Percentiles rank a stretch among this genome's conserved stretches.
Conservation (phyloP, 1,140 invertebrate species). For the Arion vulgaris region DNA sequence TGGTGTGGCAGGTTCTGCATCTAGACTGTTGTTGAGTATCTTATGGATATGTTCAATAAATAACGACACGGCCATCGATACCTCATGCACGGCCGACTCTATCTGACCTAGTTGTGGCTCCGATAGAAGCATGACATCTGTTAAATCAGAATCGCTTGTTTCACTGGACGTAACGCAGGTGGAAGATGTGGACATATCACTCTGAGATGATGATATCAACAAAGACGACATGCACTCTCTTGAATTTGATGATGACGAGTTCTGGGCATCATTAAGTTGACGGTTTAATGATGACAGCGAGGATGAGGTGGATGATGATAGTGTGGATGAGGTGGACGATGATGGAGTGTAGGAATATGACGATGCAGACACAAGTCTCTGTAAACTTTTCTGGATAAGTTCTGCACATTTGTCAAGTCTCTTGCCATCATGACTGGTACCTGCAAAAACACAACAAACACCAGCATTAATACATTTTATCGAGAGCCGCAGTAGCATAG, state of each 20-base stretch:
- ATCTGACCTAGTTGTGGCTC: slow-evolving; percentile 57
- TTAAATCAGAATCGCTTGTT: slow-evolving; percentile 24
- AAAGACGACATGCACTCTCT: not conserved
- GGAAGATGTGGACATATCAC: not conserved
- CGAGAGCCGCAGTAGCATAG: no score
- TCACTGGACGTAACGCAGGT: not conserved
- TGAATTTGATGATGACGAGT: not conserved
- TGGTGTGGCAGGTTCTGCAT: slow-evolving; percentile 11
- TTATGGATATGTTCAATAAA: slow-evolving; percentile 51
- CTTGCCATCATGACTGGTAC: not conserved
- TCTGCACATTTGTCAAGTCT: slow-evolving; percentile 15
- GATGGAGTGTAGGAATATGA: not conserved
- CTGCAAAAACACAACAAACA: not conserved
- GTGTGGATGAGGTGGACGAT: not conserved
- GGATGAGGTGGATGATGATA: not conserved
- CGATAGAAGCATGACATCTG: slow-evolving; percentile 52
- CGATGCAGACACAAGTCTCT: slow-evolving; percentile 11
- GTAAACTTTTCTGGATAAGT: not conserved
- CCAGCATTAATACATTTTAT: not conserved
- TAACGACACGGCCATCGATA: slow-evolving; percentile 44
- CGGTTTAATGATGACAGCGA: not conserved
- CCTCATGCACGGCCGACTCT: slow-evolving; percentile 55
- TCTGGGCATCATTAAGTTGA: not conserved
- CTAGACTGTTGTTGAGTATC: not conserved
- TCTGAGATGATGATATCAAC: not conserved